phyloP scores from a whole-genome alignment of 2,113 vertebrate species.

The Hydrolagus affinis region DNA sequence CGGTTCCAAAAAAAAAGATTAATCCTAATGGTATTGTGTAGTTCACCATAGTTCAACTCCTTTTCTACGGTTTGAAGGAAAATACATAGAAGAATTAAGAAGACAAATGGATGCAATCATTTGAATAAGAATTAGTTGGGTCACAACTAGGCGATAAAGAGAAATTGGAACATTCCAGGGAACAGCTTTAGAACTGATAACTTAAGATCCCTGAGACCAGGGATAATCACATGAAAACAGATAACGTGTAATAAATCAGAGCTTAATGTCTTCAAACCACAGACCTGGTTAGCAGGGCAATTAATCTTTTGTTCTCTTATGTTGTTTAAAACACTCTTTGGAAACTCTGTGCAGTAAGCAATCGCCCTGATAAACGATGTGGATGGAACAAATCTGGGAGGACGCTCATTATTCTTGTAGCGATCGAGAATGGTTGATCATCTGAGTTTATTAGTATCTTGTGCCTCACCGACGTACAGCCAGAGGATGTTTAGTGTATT shows the following conservation, averaged over 20 bases:
- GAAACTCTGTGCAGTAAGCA: neutral
- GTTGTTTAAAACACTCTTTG: constrained; percentile 5
- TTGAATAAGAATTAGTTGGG: constrained; percentile 29
- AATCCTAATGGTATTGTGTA: neutral
- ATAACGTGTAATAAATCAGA: constrained; percentile 61
- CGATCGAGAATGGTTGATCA: too few relatives aligned
- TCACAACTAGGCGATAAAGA: constrained; percentile 44
- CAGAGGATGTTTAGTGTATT: neutral
- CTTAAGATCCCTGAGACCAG: constrained; percentile 52
- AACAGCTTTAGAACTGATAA: constrained; percentile 58
- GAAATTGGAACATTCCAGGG: constrained; percentile 50
- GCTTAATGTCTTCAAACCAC: constrained; percentile 48
- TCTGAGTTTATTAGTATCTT: neutral
- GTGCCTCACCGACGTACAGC: too few relatives aligned
- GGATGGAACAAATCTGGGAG: too few relatives aligned
- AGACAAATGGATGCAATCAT: constrained; percentile 8
- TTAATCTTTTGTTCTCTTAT: neutral
- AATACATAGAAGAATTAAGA: neutral
- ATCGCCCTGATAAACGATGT: neutral
- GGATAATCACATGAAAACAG: constrained; percentile 58
- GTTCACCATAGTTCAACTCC: neutral
- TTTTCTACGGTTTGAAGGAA: neutral
- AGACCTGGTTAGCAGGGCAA: neutral
- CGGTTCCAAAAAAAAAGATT: neutral
- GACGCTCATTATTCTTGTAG: neutral